phyloP scores from a whole-genome alignment of 2,888 invertebrate genomes.

The Harmothoe impar region DNA sequence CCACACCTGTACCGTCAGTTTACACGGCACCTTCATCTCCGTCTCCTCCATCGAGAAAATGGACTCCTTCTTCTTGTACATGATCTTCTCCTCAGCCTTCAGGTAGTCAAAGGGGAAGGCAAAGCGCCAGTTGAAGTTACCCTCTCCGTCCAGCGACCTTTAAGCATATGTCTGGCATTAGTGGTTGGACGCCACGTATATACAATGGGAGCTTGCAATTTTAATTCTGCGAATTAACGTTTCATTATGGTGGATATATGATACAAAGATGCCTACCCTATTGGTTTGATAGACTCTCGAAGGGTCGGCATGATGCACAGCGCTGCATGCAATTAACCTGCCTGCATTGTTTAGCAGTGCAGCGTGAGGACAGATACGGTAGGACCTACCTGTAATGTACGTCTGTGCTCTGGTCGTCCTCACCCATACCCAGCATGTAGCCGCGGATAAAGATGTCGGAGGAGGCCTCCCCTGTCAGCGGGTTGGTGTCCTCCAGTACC shows the following conservation, averaged over 20 bases:
- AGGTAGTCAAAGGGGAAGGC: conserved; percentile 90
- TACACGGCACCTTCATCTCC: conserved; percentile 88
- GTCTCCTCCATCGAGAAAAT: conserved; percentile 89
- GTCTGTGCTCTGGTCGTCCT: conserved; percentile 74
- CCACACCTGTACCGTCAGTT: conserved; percentile 86
- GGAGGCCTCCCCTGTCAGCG: conserved; percentile 93
- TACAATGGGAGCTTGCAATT: no score
- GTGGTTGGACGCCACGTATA: not conserved
- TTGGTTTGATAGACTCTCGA: no score
- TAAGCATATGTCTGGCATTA: not conserved
- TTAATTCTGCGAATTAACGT: no score
- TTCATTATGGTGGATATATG: no score
- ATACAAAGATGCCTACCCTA: no score
- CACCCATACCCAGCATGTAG: conserved; percentile 73
- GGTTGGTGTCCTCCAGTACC: conserved; percentile 93
- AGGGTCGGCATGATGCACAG: no score
- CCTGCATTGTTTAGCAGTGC: no score
- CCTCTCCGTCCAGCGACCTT: conserved; percentile 88
- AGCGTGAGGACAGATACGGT: no score
- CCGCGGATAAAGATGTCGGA: conserved; percentile 96
- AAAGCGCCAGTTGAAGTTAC: conserved; percentile 94
- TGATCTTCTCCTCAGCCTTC: conserved; percentile 87
- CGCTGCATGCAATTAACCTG: no score
- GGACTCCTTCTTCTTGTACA: conserved; percentile 85
- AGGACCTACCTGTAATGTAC: conserved; percentile 75